Base-by-base conservation (phyloP, 2,113 vertebrate species). In the Etheostoma spectabile region DNA sequence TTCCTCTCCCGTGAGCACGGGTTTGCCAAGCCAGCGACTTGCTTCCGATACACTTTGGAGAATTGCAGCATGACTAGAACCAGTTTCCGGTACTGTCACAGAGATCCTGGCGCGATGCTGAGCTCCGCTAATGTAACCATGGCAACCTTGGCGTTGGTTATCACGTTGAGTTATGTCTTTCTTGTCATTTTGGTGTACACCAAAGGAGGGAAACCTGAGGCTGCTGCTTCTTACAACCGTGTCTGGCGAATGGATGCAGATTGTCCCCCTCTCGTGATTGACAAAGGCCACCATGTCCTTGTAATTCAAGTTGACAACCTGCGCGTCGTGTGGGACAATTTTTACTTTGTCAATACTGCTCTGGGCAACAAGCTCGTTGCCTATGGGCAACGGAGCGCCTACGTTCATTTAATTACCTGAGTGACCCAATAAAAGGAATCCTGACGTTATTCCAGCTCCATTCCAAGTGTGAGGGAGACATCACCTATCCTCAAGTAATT, bases 331-430 rank as follows among this genome's bases (percentile, higher is more conserved):
- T 5, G 62, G n/a, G 2, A 64, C 2, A 2, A 16, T 2, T n/a
- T 5, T 0, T 1, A 24, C 13, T 3, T 1, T 46, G 1, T 64
- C 21, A 1, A 46, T 8, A 0, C 6, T 5, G 6, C 16, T 1
- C n/a, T 14, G 6, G 38, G 1, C 3, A n/a, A 22, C 3, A 2
- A 22, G 21, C 22, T 22, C 38, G 2, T 21, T 6, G 11, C 1
- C 22, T 2, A 55, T 11, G 38, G 35, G 8, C 38, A 52, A 7
- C 0, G 18, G 12, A 4, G 16, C 57, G 46, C 72, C 72, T 2
- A 74, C 46, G 49, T 63, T 74, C 42, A 52, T 38, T n/a, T n/a
- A n/a, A n/a, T n/a, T n/a, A n/a, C n/a, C n/a, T n/a, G n/a, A n/a
- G n/a, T n/a, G n/a, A n/a, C n/a, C n/a, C n/a, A n/a, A n/a, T n/a